Evolutionary conservation across 2,888 invertebrate genomes (phyloP).

Genomic region (Heteropelma amictum): DNA sequence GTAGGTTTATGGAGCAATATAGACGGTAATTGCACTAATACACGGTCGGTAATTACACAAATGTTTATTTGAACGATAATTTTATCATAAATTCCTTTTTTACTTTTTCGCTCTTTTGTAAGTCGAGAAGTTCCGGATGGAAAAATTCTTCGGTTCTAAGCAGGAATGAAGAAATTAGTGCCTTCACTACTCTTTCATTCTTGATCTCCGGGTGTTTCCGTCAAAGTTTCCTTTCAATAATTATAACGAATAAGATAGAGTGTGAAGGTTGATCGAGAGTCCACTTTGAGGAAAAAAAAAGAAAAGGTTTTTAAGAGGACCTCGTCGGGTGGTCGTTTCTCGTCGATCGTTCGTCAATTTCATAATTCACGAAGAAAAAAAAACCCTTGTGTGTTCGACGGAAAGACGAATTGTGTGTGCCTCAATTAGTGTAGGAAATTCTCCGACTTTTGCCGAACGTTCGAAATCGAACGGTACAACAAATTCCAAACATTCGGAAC

Average conservation of each 20-base stretch:
- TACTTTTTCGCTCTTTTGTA: neutral
- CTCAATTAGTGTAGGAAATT: conserved; percentile 62
- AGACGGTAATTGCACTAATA: too few species aligned
- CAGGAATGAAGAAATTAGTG: conserved; percentile 38
- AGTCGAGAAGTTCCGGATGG: conserved; percentile 18
- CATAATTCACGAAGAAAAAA: conserved; percentile 27
- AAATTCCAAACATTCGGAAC: conserved; percentile 3
- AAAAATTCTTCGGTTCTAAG: conserved; percentile 48
- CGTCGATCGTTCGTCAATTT: conserved; percentile 48
- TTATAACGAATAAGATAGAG: conserved; percentile 13
- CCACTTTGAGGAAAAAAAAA: conserved; percentile 26
- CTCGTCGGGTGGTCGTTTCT: conserved; percentile 48
- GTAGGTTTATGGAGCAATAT: too few species aligned
- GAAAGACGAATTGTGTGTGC: conserved; percentile 34
- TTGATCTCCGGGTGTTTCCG: neutral
- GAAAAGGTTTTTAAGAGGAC: conserved; percentile 24
- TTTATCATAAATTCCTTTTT: conserved; percentile 35
- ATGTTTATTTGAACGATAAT: too few species aligned
- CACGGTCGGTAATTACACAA: too few species aligned
- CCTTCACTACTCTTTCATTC: conserved; percentile 3
- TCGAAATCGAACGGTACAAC: conserved; percentile 19
- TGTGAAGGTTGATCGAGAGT: conserved; percentile 26
- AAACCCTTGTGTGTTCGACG: conserved; percentile 6
- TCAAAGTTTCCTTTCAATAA: conserved; percentile 13
- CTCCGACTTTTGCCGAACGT: conserved; percentile 44